A percentile compares a stretch with the other conserved stretches of the same genome.
Conservation (phyloP, 2,113 vertebrate genomes). For the Phyllostomus hastatus region DNA sequence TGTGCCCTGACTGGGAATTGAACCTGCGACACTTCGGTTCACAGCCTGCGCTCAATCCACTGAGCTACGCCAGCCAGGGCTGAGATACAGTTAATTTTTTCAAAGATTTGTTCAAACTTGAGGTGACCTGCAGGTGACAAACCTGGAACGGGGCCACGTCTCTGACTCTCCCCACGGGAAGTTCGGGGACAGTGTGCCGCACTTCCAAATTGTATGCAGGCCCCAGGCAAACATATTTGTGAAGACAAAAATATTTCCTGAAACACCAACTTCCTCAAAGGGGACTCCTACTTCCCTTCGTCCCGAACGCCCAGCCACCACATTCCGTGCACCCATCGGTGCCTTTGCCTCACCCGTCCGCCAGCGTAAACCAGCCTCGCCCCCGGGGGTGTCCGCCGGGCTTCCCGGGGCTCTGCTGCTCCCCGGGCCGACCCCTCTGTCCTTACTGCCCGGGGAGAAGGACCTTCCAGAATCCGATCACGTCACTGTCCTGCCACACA, state of each 20-base stretch:
- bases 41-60: no score
- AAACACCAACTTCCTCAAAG: background rate
- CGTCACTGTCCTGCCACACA: no score
- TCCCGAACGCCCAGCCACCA: background rate
- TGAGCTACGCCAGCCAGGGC: no score
- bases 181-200: no score
- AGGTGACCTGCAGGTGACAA: background rate
- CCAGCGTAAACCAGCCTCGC: no score
- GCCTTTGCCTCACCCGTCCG: fast-evolving
- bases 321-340: fast-evolving
- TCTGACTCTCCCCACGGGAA: background rate
- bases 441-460: background rate
- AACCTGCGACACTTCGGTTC: no score
- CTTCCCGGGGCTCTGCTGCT: background rate
- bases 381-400: fast-evolving
- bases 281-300: background rate
- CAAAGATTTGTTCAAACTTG: background rate
- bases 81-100: background rate
- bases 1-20: no score
- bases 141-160: fast-evolving
- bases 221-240: background rate
- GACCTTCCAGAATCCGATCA: background rate
- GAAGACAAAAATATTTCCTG: background rate
- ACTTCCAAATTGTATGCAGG: background rate
- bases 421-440: fast-evolving